Conservation (phyloP, 2,888 invertebrate genomes). For the Tinea semifulvella region DNA sequence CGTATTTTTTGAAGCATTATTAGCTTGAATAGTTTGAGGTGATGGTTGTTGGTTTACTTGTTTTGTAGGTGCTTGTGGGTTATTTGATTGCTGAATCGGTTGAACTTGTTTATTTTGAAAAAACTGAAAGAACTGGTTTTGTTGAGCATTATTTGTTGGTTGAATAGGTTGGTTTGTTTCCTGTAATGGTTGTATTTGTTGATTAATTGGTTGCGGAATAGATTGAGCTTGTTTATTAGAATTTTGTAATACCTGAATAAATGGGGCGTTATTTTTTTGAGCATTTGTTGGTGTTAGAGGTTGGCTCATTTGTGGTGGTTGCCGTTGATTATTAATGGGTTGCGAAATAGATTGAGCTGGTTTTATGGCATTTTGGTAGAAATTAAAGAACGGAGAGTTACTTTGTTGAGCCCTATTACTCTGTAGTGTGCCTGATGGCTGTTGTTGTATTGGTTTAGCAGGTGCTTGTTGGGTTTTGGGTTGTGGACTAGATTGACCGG, state of each 20-base stretch:
- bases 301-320: neutral
- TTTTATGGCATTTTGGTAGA: neutral
- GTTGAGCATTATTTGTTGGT: neutral
- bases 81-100: too few species aligned
- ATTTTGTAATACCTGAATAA: neutral
- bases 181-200: too few species aligned
- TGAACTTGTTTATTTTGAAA: neutral
- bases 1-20: neutral
- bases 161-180: neutral
- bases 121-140: neutral
- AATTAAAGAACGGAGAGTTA: neutral
- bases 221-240: neutral
- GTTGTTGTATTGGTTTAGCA: neutral
- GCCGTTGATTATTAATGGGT: too few species aligned
- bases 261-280: neutral
- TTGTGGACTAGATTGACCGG: neutral
- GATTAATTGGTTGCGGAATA: too few species aligned
- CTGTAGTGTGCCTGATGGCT: neutral
- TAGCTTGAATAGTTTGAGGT: neutral
- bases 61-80: too few species aligned
- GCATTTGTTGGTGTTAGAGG: neutral
- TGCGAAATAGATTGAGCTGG: neutral
- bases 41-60: neutral
- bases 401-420: neutral
- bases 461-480: neutral